A percentile compares a stretch with the other conserved stretches of the same genome.
Conservation (phyloP, 2,888 invertebrate species). For the Brenthis hecate region DNA sequence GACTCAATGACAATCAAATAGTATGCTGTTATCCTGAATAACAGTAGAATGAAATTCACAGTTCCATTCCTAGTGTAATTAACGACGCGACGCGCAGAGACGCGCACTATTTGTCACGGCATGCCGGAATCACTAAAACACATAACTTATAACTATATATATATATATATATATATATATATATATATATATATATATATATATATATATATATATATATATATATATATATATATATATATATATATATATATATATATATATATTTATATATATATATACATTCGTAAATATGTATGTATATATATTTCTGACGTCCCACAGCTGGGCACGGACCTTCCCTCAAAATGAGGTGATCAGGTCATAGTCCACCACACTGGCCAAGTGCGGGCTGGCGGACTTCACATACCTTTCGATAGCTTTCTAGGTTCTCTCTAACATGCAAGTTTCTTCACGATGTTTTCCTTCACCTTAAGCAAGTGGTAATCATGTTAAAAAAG, state of each 20-base stretch:
- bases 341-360: no score
- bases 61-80: constrained; percentile 62
- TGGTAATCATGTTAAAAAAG: no score
- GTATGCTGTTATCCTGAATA: background rate
- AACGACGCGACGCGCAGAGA: constrained; percentile 60
- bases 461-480: no score
- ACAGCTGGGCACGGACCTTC: no score
- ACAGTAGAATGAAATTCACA: constrained; percentile 55
- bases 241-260: constrained; percentile 8
- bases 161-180: background rate
- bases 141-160: constrained; percentile 28
- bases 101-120: constrained; percentile 63
- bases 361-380: no score
- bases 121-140: constrained; percentile 36
- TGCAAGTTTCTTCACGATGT: no score
- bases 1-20: background rate
- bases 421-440: no score
- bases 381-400: no score
- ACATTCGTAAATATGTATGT: constrained; percentile 15
- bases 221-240: no score
- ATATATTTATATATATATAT: no score
- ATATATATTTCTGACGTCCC: background rate
- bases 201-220: constrained; percentile 8
- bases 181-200: no score
- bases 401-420: no score